phyloP scores from a whole-genome alignment of 2,113 vertebrate genomes.

The Urocynchramus pylzowi region DNA sequence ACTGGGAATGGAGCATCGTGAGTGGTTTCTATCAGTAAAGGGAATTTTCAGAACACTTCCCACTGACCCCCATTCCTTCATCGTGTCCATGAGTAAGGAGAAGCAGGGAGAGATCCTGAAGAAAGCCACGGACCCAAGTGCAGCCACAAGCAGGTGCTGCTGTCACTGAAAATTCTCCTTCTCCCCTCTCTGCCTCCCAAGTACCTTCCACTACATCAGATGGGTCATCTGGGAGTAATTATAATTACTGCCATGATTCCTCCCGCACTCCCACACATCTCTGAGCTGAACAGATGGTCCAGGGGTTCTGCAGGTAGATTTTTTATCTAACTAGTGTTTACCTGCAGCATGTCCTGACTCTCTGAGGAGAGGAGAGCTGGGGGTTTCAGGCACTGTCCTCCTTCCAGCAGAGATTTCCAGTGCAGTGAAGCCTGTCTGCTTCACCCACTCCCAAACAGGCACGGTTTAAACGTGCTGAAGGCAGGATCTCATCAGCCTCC shows the following conservation, averaged over 20 bases:
- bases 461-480: fast-evolving
- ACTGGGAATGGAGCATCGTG: background rate
- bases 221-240: background rate
- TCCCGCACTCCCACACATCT: background rate
- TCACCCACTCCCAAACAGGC: background rate
- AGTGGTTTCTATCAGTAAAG: background rate
- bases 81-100: background rate
- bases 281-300: conserved; percentile 6
- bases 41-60: background rate
- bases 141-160: background rate
- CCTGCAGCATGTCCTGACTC: background rate
- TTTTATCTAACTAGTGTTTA: background rate
- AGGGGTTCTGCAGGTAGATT: background rate
- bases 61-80: background rate
- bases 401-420: background rate
- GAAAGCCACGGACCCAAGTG: background rate
- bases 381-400: background rate
- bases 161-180: background rate
- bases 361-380: background rate
- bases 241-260: background rate
- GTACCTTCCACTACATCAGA: background rate
- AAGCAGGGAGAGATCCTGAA: background rate
- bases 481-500: background rate
- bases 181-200: background rate
- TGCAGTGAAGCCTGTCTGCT: background rate